Conservation (phyloP, 1,140 invertebrate species). For the Pollicipes pollicipes region DNA sequence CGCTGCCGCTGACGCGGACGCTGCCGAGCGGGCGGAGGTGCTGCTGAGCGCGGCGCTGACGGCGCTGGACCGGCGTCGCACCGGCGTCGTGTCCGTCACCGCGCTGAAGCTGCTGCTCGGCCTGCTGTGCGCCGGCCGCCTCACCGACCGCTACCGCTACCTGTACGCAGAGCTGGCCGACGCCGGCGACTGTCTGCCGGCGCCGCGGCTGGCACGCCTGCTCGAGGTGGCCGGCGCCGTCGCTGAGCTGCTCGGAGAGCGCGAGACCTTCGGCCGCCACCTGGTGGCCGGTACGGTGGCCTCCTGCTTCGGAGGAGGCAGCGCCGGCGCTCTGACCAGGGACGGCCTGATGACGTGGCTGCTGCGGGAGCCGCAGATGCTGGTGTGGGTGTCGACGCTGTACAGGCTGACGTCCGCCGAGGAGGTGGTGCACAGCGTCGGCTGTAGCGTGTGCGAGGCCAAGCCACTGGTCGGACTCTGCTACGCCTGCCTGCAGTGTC, state of each 20-base stretch:
- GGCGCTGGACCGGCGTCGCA: constrained; percentile 38
- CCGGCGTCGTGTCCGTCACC: constrained; percentile 32
- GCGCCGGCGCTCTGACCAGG: constrained; percentile 24
- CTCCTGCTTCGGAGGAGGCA: neutral
- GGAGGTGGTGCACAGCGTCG: constrained; percentile 35
- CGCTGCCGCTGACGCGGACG: constrained; percentile 32
- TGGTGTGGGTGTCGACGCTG: constrained; percentile 40
- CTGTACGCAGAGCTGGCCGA: constrained; percentile 43
- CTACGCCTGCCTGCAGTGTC: constrained; percentile 54
- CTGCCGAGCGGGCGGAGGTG: constrained; percentile 37
- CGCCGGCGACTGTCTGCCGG: constrained; percentile 27
- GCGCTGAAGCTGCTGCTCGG: constrained; percentile 42
- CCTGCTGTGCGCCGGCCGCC: constrained; percentile 36
- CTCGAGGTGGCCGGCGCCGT: neutral
- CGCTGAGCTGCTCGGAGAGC: constrained; percentile 7
- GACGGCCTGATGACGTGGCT: constrained; percentile 37
- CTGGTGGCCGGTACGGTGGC: neutral
- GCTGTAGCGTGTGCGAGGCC: constrained; percentile 36
- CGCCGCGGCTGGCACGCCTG: neutral
- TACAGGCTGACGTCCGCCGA: constrained; percentile 37
- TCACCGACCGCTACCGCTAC: constrained; percentile 42
- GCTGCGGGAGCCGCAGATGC: constrained; percentile 36
- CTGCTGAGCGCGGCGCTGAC: constrained; percentile 41
- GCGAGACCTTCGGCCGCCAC: constrained; percentile 2
- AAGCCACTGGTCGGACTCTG: constrained; percentile 35